Evolutionary conservation across 2,113 vertebrate species (phyloP).

Genomic region (Ptychochromis oligacanthus): DNA sequence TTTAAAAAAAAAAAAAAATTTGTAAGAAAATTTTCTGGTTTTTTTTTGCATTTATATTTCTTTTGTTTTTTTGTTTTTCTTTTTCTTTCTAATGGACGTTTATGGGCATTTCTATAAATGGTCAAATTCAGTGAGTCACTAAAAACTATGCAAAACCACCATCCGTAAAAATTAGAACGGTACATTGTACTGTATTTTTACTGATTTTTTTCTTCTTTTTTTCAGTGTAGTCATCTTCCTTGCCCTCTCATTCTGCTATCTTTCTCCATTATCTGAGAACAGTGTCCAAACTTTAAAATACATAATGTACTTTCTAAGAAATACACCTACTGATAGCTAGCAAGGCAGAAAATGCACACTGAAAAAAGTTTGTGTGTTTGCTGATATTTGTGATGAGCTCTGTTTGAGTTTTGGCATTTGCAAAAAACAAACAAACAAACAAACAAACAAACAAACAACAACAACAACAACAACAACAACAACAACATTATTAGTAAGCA

Average conservation of each 20-base stretch:
- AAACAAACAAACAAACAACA: no score
- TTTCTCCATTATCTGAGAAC: no score
- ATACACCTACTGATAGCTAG: neutral
- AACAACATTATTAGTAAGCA: neutral
- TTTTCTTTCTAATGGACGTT: no score
- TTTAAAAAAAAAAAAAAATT: neutral
- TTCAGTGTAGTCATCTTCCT: neutral
- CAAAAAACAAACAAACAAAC: no score
- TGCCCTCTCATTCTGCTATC: neutral
- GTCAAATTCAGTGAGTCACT: neutral
- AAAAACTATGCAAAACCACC: neutral
- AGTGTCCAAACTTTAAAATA: neutral
- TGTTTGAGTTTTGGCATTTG: neutral
- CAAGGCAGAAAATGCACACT: neutral
- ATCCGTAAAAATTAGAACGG: neutral
- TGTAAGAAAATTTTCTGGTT: no score
- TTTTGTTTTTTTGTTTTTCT: no score
- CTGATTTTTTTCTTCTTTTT: neutral
- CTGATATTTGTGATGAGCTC: neutral
- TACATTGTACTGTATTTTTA: neutral
- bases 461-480: no score
- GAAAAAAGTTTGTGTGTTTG: neutral
- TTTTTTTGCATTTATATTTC: no score
- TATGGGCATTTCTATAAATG: no score
- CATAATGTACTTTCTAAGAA: accelerated